These are phyloP conservation scores for Oxygymnocypris stewartii DNA, from an alignment of 2,113 vertebrate genomes.

Conservation along the genomic window DNA sequence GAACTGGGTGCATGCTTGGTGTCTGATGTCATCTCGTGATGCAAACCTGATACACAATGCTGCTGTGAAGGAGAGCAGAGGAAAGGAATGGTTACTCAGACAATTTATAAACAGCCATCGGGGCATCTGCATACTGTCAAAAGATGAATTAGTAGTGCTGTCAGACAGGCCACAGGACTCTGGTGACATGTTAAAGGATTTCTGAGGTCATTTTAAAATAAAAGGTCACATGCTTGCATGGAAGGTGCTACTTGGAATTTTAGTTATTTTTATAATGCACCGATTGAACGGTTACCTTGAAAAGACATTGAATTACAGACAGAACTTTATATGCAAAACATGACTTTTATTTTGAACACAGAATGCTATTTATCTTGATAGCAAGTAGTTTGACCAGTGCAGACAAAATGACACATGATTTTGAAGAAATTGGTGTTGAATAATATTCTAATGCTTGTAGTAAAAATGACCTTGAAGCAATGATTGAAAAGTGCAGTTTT, in stretches of 20 bases:
- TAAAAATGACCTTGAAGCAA: background rate
- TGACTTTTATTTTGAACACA: background rate
- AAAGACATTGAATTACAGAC: no score
- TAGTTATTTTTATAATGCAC: background rate
- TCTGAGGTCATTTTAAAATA: background rate
- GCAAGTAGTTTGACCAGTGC: background rate
- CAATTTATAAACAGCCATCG: conserved; percentile 45
- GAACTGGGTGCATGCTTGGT: conserved; percentile 42
- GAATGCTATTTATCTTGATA: background rate
- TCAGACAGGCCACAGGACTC: conserved; percentile 1
- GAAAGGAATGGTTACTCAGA: conserved; percentile 37
- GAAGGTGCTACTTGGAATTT: background rate
- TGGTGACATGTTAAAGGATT: background rate
- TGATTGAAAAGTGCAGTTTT: background rate
- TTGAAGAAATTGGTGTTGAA: background rate
- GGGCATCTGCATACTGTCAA: conserved; percentile 23
- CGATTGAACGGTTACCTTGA: background rate
- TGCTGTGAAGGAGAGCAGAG: conserved; percentile 17
- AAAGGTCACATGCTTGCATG: background rate
- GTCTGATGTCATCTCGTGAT: conserved; percentile 56
- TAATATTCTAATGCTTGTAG: no score
- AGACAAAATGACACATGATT: background rate
- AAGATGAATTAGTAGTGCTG: background rate
- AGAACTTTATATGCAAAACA: background rate
- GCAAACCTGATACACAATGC: conserved; percentile 52